Evolutionary conservation across 2,113 vertebrate species (phyloP), one percentile per base, ranked within the genome.

Genomic region (Microtus montanus): DNA sequence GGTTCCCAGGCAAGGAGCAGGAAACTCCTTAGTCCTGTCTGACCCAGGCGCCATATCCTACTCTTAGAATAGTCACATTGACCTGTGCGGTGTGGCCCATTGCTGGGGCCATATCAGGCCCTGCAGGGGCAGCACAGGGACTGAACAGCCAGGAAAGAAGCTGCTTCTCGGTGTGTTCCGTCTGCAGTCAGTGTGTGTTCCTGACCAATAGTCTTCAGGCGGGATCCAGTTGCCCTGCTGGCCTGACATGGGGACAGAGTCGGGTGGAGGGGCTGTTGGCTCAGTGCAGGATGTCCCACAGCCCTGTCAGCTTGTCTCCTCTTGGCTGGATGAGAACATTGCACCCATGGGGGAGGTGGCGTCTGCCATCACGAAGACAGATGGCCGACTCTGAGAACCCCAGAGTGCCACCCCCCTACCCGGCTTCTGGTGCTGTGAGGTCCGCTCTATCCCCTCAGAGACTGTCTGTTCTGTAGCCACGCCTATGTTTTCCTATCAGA

Each of bases 201-300:
- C 1, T 1, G 61, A 63, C 15, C 4, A 58, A 38, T 10, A 3
- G 73, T n/a, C 44, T 54, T 68, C 54, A 13, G 35, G 26, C 8
- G 38, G 54, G 20, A 30, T 82, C 47, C 77, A 63, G 74, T 38
- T 12, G 90, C 52, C 12, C 9, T 1, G 15, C 1, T 9, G 70
- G 38, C 5, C 20, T 10, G 28, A 6, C 6, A 44, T 2, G 38
- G 38, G 5, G 41, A 17, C 58, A 70, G 35, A 47, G 22, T 33
- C 4, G 30, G 11, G 8, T 12, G 22, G 30, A 30, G 33, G 17
- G 2, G 14, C 7, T 1, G 41, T 49, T 12, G 47, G 75, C 35
- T 54, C 77, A 35, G 71, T n/a, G 30, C 63, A 2, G 61, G 2
- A 0, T 3, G 1, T 17, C 82, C 35, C 2, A 0, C 0, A 3